Evolutionary conservation across 2,888 invertebrate species (phyloP), one percentile per base, ranked within the genome.

Genomic region (Pediacus dermestoides): DNA sequence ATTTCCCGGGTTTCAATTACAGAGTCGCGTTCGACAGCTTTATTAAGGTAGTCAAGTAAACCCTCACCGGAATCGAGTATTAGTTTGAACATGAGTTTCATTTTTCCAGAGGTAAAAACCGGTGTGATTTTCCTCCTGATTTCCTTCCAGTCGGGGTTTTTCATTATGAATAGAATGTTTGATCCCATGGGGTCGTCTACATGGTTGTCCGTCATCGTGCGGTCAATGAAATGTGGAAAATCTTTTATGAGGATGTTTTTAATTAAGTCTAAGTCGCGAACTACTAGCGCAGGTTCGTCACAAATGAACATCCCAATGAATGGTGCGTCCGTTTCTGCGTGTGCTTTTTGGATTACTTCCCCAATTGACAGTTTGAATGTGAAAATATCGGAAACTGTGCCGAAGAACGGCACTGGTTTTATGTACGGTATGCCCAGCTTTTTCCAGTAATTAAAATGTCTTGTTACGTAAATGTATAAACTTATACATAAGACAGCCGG

Each of bases 71-170:
- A 67, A 22, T 68, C 64, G 6, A 63, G 40, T 50, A 74, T 67
- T 9, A 73, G 55, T 0, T 63, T 60, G 11, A 71, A 66, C 73
- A 75, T 73, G 23, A 58, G 58, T 50, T 70, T 74, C 45, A 77
- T 58, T 55, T 75, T 76, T 13, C 72, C 73, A 1, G 70, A 66
- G 1, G 74, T 71, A 50, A 76, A 70, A 0, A 71, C 70, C 0
- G 76, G 75, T 0, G 73, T 69, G 12, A 76, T 60, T 42, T 73
- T 73, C 1, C 65, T 55, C 12, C 77, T 61, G 9, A 76, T 52
- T 23, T 64, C 64, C 46, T 69, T 72, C 77, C 77, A 77, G 1
- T 67, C 64, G 0, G 70, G 68, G 32, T 70, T 73, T 35, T 65
- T 68, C 22, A 72, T 44, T 2, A 67, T 63, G 36, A 73, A 57